phyloP scores from a whole-genome alignment of 2,888 invertebrate genomes.

The Auanema freiburgensis region DNA sequence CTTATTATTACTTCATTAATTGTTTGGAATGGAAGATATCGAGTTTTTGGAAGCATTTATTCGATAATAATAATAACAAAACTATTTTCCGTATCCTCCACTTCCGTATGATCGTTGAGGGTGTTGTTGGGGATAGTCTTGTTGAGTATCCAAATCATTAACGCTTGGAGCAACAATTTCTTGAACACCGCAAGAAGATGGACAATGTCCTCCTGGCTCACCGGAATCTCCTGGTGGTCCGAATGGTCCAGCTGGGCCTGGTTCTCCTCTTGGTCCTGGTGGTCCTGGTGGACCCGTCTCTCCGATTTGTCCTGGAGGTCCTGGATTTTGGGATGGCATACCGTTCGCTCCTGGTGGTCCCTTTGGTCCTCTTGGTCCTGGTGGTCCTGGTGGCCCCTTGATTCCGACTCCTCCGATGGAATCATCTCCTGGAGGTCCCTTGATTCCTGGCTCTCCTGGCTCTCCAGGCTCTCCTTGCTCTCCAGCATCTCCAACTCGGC shows the following conservation, averaged over 20 bases:
- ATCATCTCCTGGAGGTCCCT: slow-evolving; percentile 63
- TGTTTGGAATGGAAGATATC: no score
- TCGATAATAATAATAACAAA: no score
- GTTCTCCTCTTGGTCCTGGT: slow-evolving; percentile 62
- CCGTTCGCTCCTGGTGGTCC: slow-evolving; percentile 62
- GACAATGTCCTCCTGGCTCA: slow-evolving; percentile 62
- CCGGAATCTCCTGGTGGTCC: slow-evolving; percentile 62
- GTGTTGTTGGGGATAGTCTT: slow-evolving; percentile 29
- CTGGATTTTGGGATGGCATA: slow-evolving; percentile 58
- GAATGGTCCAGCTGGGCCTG: slow-evolving; percentile 55
- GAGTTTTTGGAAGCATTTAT: no score
- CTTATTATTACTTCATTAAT: no score
- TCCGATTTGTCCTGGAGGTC: slow-evolving; percentile 61
- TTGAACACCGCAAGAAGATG: slow-evolving; percentile 61
- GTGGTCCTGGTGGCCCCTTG: slow-evolving; percentile 62
- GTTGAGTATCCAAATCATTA: slow-evolving; percentile 44
- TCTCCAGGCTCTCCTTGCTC: slow-evolving; percentile 56
- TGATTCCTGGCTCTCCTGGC: slow-evolving; percentile 59
- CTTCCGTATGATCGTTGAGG: slow-evolving; percentile 28
- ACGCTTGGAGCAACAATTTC: slow-evolving; percentile 62
- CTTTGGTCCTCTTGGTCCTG: slow-evolving; percentile 61
- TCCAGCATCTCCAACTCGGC: slow-evolving; percentile 60
- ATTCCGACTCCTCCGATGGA: slow-evolving; percentile 62
- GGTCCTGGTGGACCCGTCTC: slow-evolving; percentile 57
- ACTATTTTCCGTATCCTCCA: slow-evolving; percentile 39